Evolutionary conservation across 1,140 invertebrate species (phyloP).

Genomic region (Euwallacea fornicatus): DNA sequence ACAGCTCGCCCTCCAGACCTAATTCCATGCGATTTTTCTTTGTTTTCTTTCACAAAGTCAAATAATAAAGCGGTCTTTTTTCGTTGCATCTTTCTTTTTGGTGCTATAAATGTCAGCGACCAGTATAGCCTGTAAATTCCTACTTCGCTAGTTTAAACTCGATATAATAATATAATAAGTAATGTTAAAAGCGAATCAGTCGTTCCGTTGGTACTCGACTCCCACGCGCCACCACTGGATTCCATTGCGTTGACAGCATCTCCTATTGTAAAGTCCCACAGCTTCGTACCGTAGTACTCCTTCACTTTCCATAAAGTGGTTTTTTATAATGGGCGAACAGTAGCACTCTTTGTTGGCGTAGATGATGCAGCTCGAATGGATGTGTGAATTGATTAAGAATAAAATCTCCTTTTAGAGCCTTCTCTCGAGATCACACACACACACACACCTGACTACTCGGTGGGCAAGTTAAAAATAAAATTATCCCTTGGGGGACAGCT

Average conservation of each 20-base stretch:
- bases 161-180: too few relatives aligned
- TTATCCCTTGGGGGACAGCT: neutral
- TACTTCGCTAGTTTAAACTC: too few relatives aligned
- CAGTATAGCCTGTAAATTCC: too few relatives aligned
- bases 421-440: conserved; percentile 39
- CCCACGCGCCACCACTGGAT: conserved; percentile 29
- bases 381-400: conserved; percentile 46
- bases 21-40: too few relatives aligned
- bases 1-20: too few relatives aligned
- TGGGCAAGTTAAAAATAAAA: conserved; percentile 23
- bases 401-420: conserved; percentile 38
- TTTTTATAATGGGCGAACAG: conserved; percentile 42
- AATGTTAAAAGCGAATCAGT: neutral
- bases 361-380: conserved; percentile 45
- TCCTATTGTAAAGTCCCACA: conserved; percentile 19
- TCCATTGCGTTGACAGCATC: conserved; percentile 24
- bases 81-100: too few relatives aligned
- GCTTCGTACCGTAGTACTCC: conserved; percentile 29
- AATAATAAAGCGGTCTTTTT: too few relatives aligned
- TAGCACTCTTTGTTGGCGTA: conserved; percentile 46
- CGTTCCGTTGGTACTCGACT: conserved; percentile 5
- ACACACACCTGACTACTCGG: conserved; percentile 25
- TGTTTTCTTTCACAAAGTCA: too few relatives aligned
- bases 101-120: too few relatives aligned
- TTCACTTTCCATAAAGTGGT: conserved; percentile 33